Evolutionary conservation across 2,113 vertebrate genomes (phyloP).

Genomic region (Symphodus melops): DNA sequence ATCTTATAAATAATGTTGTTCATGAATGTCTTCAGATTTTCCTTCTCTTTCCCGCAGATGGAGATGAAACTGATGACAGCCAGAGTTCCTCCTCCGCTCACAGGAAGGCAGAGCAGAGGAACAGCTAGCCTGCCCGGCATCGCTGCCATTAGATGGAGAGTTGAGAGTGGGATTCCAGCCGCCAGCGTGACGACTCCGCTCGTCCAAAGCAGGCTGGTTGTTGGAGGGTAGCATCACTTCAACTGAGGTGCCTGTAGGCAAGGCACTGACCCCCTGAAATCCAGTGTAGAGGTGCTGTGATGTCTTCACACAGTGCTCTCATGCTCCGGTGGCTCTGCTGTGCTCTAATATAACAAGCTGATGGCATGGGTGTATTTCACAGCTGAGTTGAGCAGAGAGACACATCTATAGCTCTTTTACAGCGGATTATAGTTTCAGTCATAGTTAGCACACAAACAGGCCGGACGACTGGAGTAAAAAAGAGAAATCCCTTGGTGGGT

Average conservation of each 20-base stretch:
- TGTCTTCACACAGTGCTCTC: conserved; percentile 34
- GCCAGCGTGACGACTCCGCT: background rate
- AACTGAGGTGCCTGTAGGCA: conserved; percentile 42
- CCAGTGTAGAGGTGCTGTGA: conserved; percentile 31
- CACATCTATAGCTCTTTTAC: conserved; percentile 42
- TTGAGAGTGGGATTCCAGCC: conserved; percentile 1
- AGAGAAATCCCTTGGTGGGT: no score
- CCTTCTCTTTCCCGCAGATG: conserved; percentile 50
- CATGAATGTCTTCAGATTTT: background rate
- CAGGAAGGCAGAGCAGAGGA: conserved; percentile 73
- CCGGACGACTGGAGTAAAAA: conserved; percentile 3
- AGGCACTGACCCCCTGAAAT: conserved; percentile 31
- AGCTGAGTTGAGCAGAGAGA: conserved; percentile 19
- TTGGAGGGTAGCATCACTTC: conserved; percentile 41
- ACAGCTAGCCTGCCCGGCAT: conserved; percentile 64
- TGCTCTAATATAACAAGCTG: conserved; percentile 38
- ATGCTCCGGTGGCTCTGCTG: conserved; percentile 27
- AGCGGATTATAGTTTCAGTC: conserved; percentile 48
- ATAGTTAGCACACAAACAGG: conserved; percentile 38
- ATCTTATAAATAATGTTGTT: no score
- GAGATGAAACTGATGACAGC: conserved; percentile 71
- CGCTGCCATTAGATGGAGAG: background rate
- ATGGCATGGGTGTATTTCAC: conserved; percentile 32
- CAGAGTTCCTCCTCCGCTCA: conserved; percentile 66
- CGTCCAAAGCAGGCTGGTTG: conserved; percentile 14